phyloP scores from a whole-genome alignment of 2,797 vertebrate genomes.

The Rhyacichthys aspro region DNA sequence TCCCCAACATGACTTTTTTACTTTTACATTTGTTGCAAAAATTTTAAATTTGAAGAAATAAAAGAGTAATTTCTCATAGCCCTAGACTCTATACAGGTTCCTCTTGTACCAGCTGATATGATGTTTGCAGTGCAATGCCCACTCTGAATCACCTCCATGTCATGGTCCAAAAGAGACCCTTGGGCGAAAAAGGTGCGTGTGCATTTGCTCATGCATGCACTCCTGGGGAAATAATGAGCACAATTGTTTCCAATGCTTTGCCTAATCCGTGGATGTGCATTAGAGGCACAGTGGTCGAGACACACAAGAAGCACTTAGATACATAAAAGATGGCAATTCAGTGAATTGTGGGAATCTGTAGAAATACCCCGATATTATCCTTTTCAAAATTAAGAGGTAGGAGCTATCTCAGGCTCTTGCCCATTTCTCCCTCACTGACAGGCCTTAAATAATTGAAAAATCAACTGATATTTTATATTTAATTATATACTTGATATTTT shows the following conservation, averaged over 20 bases:
- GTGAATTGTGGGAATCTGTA: no score
- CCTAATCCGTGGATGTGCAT: constrained; percentile 43
- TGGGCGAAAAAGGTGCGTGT: constrained; percentile 23
- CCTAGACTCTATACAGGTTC: no score
- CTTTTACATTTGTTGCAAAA: no score
- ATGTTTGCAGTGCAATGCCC: constrained; percentile 29
- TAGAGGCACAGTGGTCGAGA: constrained; percentile 21
- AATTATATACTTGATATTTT: background rate
- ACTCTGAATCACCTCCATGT: no score
- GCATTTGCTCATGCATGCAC: constrained; percentile 26
- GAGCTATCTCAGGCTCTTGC: no score
- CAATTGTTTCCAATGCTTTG: constrained; percentile 57
- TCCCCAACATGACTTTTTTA: no score
- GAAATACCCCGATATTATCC: no score
- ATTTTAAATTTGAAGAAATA: no score
- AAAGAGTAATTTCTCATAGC: no score
- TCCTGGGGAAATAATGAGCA: constrained; percentile 64
- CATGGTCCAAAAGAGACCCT: constrained; percentile 46
- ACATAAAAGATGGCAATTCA: no score
- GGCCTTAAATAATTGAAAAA: background rate
- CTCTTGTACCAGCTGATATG: constrained; percentile 10
- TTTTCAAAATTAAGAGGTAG: no score
- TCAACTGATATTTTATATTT: background rate
- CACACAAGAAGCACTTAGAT: constrained; percentile 29
- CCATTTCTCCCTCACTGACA: background rate